Base-by-base conservation (phyloP, 2,113 vertebrate genomes). In the Melanerpes formicivorus region DNA sequence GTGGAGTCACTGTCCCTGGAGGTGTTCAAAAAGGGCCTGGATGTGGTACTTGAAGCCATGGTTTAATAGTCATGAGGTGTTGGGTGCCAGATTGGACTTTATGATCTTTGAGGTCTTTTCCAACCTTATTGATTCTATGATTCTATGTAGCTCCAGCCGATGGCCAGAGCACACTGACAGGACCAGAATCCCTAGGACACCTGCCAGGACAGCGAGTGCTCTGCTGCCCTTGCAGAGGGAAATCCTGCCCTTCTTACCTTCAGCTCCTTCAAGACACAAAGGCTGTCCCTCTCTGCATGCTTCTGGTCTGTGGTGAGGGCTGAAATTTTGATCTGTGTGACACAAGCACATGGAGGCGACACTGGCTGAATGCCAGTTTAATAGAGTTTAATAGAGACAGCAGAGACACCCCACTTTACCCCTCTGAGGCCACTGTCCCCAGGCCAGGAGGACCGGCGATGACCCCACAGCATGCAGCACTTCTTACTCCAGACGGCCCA, bases 241-340 rank as follows among this genome's bases (percentile, higher is more conserved):
- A 32, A 37, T 9, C 62, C 6, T 0, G 0, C 26, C 19, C 5
- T 0, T 67, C 76, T 9, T 78, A 98, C 97, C 97, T 98, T 95
- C 85, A 97, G 27, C 62, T 96, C 29, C 42, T 23, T 84, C 88
- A 96, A 26, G 15, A 18, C 3, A 0, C 4, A 22, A 10, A 9
- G 11, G 18, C 1, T 55, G 15, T 52, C 6, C 6, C 64, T 87
- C 1, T 95, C 78, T 0, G 11, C 67, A 1, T 6, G 3, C 2
- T 96, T 84, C 69, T 79, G 70, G 23, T 95, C 90, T 5, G 1
- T 67, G 3, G 5, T 10, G 16, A 96, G 18, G 48, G 12, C 5
- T 2, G 4, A 4, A 50, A 97, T 97, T 18, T 97, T 93, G 0
- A 95, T 67, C 98, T 98, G 87, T 10, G 60, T 3, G 14, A 90